Conservation (phyloP, 2,113 vertebrate genomes). For the Lepus europaeus region DNA sequence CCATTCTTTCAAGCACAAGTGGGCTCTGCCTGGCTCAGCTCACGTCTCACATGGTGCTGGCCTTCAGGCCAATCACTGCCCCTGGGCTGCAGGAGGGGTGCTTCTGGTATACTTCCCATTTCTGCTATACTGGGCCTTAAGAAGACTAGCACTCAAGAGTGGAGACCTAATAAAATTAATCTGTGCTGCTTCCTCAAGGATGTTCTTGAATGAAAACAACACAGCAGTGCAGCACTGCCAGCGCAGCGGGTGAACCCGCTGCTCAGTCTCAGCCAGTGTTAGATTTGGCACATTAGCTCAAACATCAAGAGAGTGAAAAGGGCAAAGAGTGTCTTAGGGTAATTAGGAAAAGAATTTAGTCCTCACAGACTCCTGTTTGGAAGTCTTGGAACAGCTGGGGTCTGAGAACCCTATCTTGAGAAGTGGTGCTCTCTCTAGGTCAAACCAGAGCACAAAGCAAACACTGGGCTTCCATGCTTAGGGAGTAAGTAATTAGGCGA, state of each 20-base stretch:
- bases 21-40: background rate
- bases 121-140: background rate
- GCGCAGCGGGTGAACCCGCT: background rate
- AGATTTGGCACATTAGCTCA: background rate
- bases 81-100: background rate
- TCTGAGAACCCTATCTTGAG: background rate
- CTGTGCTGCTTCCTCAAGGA: background rate
- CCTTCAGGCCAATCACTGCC: rapidly evolving
- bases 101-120: background rate
- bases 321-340: background rate
- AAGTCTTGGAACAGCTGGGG: background rate
- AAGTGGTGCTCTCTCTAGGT: background rate
- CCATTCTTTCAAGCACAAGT: background rate
- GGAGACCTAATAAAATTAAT: background rate
- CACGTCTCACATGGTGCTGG: rapidly evolving
- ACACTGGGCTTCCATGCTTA: background rate
- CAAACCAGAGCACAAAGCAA: background rate
- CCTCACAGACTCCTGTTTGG: background rate
- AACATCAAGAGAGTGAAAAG: background rate
- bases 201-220: background rate
- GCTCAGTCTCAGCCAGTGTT: background rate
- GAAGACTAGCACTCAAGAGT: background rate
- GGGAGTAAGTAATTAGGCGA: background rate
- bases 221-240: rapidly evolving
- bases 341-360: background rate